Percentiles rank a stretch among this genome's conserved stretches.
Conservation (phyloP, 2,797 vertebrate species). For the Etheostoma nigrum region DNA sequence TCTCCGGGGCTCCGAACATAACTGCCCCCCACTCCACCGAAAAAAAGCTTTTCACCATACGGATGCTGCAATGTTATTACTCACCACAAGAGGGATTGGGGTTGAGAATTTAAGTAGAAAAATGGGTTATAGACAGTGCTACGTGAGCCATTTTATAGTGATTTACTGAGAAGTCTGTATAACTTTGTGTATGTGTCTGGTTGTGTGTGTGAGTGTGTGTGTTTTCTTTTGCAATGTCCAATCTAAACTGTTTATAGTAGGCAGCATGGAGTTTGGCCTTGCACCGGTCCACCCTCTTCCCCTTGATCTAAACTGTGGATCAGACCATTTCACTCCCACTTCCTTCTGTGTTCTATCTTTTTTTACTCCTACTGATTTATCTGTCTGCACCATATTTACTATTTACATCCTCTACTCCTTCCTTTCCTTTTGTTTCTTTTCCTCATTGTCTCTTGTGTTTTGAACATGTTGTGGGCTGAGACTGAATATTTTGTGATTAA, state of each 20-base stretch:
- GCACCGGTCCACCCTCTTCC: constrained; percentile 46
- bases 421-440: neutral
- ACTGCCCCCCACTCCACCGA: neutral
- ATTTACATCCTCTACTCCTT: neutral
- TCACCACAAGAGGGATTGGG: constrained; percentile 59
- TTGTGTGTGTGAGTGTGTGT: constrained; percentile 20
- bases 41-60: constrained; percentile 16
- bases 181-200: constrained; percentile 24
- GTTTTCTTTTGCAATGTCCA: constrained; percentile 34
- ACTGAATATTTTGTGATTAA: neutral
- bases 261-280: constrained; percentile 56
- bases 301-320: constrained; percentile 59
- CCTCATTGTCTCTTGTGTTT: neutral
- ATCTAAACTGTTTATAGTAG: constrained; percentile 75
- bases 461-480: neutral
- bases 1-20: too few species aligned
- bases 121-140: neutral
- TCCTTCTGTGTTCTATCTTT: constrained; percentile 28
- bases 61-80: constrained; percentile 16
- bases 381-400: constrained; percentile 5
- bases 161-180: neutral
- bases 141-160: neutral
- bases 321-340: constrained; percentile 43
- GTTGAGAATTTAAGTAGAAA: neutral
- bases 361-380: constrained; percentile 16